These are phyloP conservation scores for Numenius arquata DNA, from an alignment of 2,113 vertebrate genomes.

Conservation along the genomic window DNA sequence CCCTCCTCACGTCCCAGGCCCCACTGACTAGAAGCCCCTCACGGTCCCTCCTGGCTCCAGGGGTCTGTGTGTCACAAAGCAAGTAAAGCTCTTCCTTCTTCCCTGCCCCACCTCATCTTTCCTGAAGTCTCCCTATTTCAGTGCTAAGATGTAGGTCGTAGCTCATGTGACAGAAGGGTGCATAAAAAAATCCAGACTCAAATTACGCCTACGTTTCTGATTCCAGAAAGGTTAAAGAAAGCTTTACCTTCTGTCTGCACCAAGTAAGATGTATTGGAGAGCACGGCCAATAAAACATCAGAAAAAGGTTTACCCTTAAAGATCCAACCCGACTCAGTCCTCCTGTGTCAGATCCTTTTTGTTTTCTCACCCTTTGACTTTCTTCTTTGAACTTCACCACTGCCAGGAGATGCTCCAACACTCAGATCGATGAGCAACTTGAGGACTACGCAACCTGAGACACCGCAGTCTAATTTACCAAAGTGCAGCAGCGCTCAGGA, in stretches of 20 bases:
- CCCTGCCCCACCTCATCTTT: neutral
- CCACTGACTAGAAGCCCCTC: neutral
- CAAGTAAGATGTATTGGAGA: neutral
- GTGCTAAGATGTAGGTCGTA: neutral
- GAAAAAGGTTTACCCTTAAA: neutral
- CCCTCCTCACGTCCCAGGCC: neutral
- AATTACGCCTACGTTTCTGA: neutral
- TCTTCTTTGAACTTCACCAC: neutral
- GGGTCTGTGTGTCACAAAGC: neutral
- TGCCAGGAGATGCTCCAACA: neutral
- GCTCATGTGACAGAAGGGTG: neutral
- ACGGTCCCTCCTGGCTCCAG: neutral
- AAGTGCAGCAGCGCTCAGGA: neutral
- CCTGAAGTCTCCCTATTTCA: neutral
- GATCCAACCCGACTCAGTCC: neutral
- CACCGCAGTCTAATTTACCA: neutral
- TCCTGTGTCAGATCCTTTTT: neutral
- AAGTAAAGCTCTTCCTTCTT: neutral
- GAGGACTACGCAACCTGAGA: neutral
- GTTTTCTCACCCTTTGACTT: neutral
- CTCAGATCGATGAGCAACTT: neutral
- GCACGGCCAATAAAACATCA: neutral
- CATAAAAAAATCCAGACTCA: constrained; percentile 1
- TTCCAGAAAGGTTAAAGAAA: constrained; percentile 32
- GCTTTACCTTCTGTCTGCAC: neutral